These are phyloP conservation scores for Cherax quadricarinatus DNA, from an alignment of 1,140 invertebrate species.

Conservation along the genomic window DNA sequence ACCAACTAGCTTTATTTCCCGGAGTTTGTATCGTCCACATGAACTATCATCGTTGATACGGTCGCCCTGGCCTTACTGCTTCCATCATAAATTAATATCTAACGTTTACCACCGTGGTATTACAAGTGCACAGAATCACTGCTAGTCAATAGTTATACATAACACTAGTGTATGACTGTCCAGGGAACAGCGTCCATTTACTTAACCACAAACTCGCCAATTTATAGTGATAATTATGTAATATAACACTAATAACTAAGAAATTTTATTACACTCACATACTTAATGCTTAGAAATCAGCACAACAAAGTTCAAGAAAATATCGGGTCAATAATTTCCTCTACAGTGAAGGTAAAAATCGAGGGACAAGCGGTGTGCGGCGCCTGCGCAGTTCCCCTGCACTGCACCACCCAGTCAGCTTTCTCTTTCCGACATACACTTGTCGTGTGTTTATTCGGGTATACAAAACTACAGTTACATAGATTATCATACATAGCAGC, in stretches of 20 bases:
- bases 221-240: neutral
- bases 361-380: neutral
- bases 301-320: neutral
- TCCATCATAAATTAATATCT: neutral
- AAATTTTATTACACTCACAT: neutral
- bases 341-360: neutral
- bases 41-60: neutral
- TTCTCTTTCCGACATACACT: neutral
- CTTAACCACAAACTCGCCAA: neutral
- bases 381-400: neutral
- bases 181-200: neutral
- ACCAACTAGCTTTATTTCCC: neutral
- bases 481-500: too few species aligned
- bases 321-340: neutral
- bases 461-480: too few species aligned
- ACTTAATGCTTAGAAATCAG: neutral
- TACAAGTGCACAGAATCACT: neutral
- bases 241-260: neutral
- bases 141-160: neutral
- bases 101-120: neutral
- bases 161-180: neutral
- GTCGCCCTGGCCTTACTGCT: neutral
- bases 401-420: neutral
- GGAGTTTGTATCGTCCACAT: constrained; percentile 2
- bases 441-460: too few species aligned